Evolutionary conservation across 2,888 invertebrate species (phyloP), one percentile per base, ranked within the genome.

Genomic region (Andrena bucephala): DNA sequence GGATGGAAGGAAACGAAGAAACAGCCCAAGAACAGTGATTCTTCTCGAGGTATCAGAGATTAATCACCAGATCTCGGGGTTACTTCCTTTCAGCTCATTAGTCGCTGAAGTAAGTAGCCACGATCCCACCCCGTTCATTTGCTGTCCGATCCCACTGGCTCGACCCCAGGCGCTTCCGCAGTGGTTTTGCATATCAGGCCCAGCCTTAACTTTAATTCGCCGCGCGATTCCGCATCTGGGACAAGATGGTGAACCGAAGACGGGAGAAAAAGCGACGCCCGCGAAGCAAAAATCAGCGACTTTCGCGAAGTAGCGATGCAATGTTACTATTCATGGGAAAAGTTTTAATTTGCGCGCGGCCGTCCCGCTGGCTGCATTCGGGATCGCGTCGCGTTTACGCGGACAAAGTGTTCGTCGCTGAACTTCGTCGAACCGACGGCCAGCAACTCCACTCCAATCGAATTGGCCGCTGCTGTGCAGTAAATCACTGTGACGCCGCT

Each of bases 301-400:
- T 89, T 87, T 80, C 69, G 72, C 72, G 48, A 77, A 66, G 66
- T 70, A 83, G 68, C 77, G 85, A 74, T 81, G 83, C 67, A 81
- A 74, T 67, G 75, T 90, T 91, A 89, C 90, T 92, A 92, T 92
- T 92, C 92, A 92, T 92, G 87, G 87, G 89, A 92, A 92, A 92
- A 92, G 86, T 92, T 92, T 92, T 90, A 92, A 92, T 92, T 89
- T 88, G 87, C 85, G 66, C 66, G 63, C 29, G 60, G 48, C 52
- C 13, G 42, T 57, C 63, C 65, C 70, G 52, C 27, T 8, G 24
- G 36, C 33, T 29, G 59, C 54, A 57, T 81, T 70, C 67, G 13
- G 20, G 52, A 71, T 71, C 69, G 59, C 2, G n/a, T 54, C 65
- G 31, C 59, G 54, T 70, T 67, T 65, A 48, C 52, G 69, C 72